Conservation (phyloP, 2,113 vertebrate species). For the Malurus melanocephalus region DNA sequence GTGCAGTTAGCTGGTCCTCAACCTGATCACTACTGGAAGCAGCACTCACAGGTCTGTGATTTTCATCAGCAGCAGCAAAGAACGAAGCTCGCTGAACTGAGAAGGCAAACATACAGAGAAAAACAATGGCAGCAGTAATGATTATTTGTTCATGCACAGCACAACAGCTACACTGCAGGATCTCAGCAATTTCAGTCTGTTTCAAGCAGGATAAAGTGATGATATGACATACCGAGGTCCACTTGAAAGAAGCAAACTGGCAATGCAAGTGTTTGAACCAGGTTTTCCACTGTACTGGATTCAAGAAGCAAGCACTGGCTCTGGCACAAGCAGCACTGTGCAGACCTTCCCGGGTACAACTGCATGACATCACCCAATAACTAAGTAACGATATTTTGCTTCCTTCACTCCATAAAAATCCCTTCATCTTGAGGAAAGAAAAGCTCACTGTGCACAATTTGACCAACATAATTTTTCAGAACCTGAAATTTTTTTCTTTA, state of each 20-base stretch:
- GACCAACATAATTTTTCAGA: neutral
- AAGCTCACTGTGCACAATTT: neutral
- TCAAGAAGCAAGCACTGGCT: neutral
- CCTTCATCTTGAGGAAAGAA: neutral
- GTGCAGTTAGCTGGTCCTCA: constrained; percentile 82
- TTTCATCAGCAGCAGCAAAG: constrained; percentile 86
- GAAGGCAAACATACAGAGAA: neutral
- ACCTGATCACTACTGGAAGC: constrained; percentile 82
- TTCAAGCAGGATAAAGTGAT: neutral
- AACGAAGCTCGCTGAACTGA: constrained; percentile 89
- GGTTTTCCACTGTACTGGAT: neutral
- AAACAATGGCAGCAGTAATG: neutral
- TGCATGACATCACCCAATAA: neutral
- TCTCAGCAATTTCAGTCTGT: neutral
- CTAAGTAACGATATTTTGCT: neutral
- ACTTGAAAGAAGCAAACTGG: neutral
- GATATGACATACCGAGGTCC: neutral
- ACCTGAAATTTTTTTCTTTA: neutral
- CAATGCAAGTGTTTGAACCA: neutral
- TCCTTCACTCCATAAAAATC: neutral
- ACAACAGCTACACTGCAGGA: neutral
- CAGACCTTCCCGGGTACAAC: neutral
- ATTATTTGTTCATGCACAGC: neutral
- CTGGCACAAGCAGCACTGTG: neutral
- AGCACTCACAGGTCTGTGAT: constrained; percentile 79